Evolutionary conservation across 2,797 vertebrate species (phyloP).

Genomic region (Channallabes apus): DNA sequence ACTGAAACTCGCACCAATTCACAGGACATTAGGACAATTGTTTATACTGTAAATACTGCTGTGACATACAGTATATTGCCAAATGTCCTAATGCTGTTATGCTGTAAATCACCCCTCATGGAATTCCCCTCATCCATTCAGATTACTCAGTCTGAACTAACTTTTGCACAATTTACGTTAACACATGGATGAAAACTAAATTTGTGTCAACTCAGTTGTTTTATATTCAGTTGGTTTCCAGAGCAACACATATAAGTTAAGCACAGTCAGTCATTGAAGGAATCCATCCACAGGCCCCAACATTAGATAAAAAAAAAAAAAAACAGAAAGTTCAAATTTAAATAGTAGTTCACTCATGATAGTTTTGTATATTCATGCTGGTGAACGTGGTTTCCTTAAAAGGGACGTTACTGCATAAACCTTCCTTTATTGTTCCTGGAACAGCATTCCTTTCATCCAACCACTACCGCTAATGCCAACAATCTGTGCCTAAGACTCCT

Average conservation of each 20-base stretch:
- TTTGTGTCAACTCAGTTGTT: neutral
- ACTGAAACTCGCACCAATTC: too few relatives aligned
- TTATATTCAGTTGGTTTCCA: neutral
- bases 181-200: neutral
- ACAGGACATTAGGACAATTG: too few relatives aligned
- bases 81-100: too few relatives aligned
- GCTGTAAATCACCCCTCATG: too few relatives aligned
- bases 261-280: neutral
- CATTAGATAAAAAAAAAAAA: neutral
- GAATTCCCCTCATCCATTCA: too few relatives aligned
- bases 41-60: too few relatives aligned
- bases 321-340: neutral
- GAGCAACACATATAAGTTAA: neutral
- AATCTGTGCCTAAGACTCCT: neutral
- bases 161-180: neutral
- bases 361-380: neutral
- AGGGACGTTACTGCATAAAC: neutral
- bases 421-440: constrained; percentile 12
- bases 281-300: neutral
- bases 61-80: too few relatives aligned
- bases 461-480: neutral
- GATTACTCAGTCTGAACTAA: too few relatives aligned
- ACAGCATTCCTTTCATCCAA: constrained; percentile 12
- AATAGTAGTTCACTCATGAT: neutral
- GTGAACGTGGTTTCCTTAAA: constrained; percentile 24